These are phyloP conservation scores for Dione vanillae DNA, from an alignment of 2,888 invertebrate species.

Conservation along the genomic window DNA sequence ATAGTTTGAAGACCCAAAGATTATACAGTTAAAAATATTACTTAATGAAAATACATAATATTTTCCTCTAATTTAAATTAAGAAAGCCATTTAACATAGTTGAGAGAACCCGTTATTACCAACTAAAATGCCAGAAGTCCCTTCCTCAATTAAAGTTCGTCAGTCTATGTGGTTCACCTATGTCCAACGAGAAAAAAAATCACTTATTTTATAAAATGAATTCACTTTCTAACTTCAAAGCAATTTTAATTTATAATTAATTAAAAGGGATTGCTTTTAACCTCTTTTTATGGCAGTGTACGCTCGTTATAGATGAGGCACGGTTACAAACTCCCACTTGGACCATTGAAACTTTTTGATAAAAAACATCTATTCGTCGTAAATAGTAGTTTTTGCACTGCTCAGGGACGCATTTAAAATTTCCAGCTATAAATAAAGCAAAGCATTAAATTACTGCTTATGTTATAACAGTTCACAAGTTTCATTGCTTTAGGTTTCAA, in stretches of 20 bases:
- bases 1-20: not conserved
- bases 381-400: slow-evolving; percentile 21
- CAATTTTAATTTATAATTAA: slow-evolving; percentile 24
- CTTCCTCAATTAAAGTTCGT: too few species aligned
- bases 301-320: slow-evolving; percentile 29
- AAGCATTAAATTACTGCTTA: not conserved
- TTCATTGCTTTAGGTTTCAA: not conserved
- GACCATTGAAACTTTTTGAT: slow-evolving; percentile 34
- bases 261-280: slow-evolving; percentile 16
- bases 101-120: too few species aligned
- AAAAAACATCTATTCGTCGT: slow-evolving; percentile 27
- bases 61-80: slow-evolving; percentile 33
- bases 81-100: slow-evolving; percentile 25
- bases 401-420: slow-evolving; percentile 15
- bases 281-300: slow-evolving; percentile 18
- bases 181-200: not conserved
- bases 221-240: not conserved
- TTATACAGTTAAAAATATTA: slow-evolving; percentile 8
- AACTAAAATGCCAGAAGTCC: too few species aligned
- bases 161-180: slow-evolving; percentile 13
- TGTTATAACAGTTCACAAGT: not conserved
- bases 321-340: slow-evolving; percentile 29
- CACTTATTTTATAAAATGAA: not conserved
- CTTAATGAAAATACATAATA: slow-evolving; percentile 16
- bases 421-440: slow-evolving; percentile 25